Percentiles rank a stretch among this genome's conserved stretches.
phyloP scores from a whole-genome alignment of 2,888 invertebrate genomes.

The Acrobasis suavella region DNA sequence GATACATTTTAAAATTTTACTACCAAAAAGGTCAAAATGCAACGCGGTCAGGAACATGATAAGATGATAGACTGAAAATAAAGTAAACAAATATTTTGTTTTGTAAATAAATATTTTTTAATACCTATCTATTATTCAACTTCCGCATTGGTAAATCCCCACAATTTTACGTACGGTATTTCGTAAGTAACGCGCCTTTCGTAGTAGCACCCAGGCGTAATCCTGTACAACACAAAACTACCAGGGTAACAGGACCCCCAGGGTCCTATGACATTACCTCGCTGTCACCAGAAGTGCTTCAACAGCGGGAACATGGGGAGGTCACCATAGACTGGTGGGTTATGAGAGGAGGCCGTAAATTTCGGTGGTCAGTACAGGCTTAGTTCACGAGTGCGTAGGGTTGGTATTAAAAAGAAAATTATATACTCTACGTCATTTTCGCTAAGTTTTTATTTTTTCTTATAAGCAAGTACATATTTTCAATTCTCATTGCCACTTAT shows the following conservation, averaged over 20 bases:
- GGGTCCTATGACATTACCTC: conserved; percentile 24
- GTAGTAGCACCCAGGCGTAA: conserved; percentile 21
- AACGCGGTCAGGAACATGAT: no score
- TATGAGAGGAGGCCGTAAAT: conserved; percentile 46
- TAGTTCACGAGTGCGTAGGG: conserved; percentile 41
- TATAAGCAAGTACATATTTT: no score
- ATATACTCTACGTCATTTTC: no score
- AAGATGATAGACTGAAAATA: no score
- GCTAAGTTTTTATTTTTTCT: no score
- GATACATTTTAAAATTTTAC: no score
- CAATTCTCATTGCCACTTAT: no score
- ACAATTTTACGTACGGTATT: no score
- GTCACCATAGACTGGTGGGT: conserved; percentile 34
- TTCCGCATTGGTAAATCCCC: no score
- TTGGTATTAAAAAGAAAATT: neutral
- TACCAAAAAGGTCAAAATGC: no score
- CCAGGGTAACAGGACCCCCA: conserved; percentile 43
- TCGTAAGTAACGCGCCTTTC: neutral
- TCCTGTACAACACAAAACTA: conserved; percentile 33
- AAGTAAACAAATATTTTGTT: no score
- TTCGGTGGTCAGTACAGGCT: conserved; percentile 40
- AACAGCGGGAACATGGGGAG: conserved; percentile 23
- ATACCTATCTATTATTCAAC: neutral
- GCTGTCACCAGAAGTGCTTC: conserved; percentile 15
- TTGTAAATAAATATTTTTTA: neutral